Conservation (phyloP, 23 tunicate species). For the Botrylloides violaceus region DNA sequence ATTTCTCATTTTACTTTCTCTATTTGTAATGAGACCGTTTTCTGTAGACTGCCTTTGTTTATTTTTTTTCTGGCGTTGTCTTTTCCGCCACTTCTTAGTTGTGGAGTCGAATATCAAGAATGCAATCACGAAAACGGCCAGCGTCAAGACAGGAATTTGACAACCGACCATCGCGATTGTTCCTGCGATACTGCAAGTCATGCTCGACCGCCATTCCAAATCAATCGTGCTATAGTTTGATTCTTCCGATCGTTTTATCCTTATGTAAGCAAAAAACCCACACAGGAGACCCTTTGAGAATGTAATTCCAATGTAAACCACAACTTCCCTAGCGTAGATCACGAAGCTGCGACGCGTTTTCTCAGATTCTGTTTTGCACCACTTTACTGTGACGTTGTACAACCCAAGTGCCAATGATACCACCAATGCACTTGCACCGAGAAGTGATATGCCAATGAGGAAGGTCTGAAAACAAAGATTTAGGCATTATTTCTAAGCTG, state of each 20-base stretch:
- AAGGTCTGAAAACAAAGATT: conserved; percentile 9
- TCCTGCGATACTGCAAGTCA: conserved; percentile 7
- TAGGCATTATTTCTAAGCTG: too few species aligned
- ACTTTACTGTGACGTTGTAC: conserved; percentile 13
- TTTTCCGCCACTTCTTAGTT: not conserved
- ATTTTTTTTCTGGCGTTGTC: not conserved
- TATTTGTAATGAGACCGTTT: not conserved
- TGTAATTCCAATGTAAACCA: conserved; percentile 15
- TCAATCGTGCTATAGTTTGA: conserved; percentile 5
- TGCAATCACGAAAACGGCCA: conserved; percentile 12
- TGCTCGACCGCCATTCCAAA: conserved; percentile 16
- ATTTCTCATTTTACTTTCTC: not conserved
- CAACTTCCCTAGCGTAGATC: conserved; percentile 16
- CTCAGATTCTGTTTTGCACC: conserved; percentile 4
- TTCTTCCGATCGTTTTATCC: conserved; percentile 9
- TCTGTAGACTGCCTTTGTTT: too few species aligned
- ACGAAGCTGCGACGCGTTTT: not conserved
- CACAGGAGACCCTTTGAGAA: conserved; percentile 27
- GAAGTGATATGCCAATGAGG: conserved; percentile 7
- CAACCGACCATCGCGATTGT: not conserved
- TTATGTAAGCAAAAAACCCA: conserved; percentile 33
- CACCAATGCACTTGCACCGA: conserved; percentile 13
- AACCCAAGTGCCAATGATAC: conserved; percentile 12
- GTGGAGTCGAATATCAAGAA: not conserved
- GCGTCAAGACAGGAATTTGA: conserved; percentile 11